phyloP scores from a whole-genome alignment of 2,797 vertebrate genomes.

The Melopsittacus undulatus region DNA sequence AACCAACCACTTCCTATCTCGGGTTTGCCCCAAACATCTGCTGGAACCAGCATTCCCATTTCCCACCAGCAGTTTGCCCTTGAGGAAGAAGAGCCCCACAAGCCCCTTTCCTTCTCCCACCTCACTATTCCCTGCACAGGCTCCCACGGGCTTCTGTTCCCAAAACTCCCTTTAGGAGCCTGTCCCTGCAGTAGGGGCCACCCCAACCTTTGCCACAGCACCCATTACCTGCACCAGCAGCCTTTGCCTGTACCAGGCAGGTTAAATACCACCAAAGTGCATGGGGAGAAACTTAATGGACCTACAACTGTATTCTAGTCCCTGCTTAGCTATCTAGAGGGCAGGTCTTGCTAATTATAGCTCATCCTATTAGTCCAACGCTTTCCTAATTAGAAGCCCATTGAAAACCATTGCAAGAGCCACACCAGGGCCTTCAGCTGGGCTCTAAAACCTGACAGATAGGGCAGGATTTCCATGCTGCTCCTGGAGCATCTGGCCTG shows the following conservation, averaged over 20 bases:
- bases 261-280: background rate
- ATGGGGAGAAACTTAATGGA: background rate
- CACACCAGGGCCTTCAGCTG: background rate
- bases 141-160: background rate
- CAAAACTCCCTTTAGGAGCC: background rate
- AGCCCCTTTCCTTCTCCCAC: background rate
- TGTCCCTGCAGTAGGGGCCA: fast-evolving
- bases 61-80: background rate
- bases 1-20: background rate
- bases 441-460: background rate
- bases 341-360: constrained; percentile 45
- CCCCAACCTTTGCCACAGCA: background rate
- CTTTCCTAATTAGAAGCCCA: constrained; percentile 38
- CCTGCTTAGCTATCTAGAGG: constrained; percentile 5
- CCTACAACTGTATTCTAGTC: background rate
- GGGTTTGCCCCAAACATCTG: background rate
- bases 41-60: background rate
- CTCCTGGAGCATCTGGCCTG: background rate
- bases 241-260: background rate
- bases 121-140: background rate
- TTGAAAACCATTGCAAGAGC: background rate
- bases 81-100: background rate
- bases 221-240: background rate
- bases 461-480: fast-evolving
- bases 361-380: constrained; percentile 43